phyloP scores from a whole-genome alignment of 2,797 vertebrate genomes.

The Clarias laeviceps region DNA sequence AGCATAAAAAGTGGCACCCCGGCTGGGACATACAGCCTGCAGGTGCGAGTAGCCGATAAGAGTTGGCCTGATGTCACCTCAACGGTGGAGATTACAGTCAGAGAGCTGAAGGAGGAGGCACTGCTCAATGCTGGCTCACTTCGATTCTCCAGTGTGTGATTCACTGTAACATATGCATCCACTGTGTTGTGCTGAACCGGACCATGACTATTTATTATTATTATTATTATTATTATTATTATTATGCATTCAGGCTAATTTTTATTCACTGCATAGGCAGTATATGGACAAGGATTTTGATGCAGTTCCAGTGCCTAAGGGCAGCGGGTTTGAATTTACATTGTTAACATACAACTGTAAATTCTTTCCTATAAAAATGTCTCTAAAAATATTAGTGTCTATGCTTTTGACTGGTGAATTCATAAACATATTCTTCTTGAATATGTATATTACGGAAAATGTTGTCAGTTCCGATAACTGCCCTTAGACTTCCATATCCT shows the following conservation, averaged over 20 bases:
- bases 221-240: neutral
- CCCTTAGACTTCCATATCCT: constrained; percentile 1
- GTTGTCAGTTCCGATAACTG: neutral
- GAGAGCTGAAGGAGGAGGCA: constrained; percentile 77
- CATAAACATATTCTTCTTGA: neutral
- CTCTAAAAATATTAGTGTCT: neutral
- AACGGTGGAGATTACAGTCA: constrained; percentile 76
- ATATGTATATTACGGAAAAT: neutral
- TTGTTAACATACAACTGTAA: neutral
- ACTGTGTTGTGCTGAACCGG: neutral
- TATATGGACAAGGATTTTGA: neutral
- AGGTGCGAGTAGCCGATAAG: constrained; percentile 81
- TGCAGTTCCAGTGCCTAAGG: neutral
- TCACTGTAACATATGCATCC: neutral
- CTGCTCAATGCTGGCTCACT: constrained; percentile 80
- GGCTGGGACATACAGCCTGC: constrained; percentile 77
- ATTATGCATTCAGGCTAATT: neutral
- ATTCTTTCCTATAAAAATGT: neutral
- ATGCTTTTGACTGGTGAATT: neutral
- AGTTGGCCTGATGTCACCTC: constrained; percentile 88
- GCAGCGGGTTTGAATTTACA: neutral
- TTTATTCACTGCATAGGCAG: neutral
- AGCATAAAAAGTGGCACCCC: constrained; percentile 80
- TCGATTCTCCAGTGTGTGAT: constrained; percentile 78
- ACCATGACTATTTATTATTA: neutral